phyloP scores from a whole-genome alignment of 2,888 invertebrate genomes.

The Ariolimax columbianus region DNA sequence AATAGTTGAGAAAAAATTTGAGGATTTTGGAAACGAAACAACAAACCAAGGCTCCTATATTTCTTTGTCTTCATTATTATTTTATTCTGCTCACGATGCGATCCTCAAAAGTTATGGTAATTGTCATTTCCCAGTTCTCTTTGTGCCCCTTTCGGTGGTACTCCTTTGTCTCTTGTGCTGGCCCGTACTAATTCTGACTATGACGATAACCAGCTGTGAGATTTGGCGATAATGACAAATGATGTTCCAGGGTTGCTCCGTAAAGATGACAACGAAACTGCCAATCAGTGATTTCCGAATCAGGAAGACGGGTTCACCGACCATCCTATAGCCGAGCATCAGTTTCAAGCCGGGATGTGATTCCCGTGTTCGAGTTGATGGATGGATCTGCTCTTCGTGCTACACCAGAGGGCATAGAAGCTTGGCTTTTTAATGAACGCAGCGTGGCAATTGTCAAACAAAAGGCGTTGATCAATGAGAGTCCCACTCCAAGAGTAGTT shows the following conservation, averaged over 20 bases:
- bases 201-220: not conserved
- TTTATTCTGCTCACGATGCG: too few species aligned
- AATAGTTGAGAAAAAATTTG: too few species aligned
- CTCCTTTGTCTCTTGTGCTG: not conserved
- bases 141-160: not conserved
- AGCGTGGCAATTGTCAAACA: conserved; percentile 8
- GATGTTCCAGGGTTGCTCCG: too few species aligned
- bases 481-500: not conserved
- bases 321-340: not conserved
- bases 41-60: too few species aligned
- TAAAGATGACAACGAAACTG: not conserved
- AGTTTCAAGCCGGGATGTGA: not conserved
- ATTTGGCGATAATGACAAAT: not conserved
- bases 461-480: conserved; percentile 5
- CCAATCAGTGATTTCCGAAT: not conserved
- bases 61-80: too few species aligned
- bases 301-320: not conserved
- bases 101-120: too few species aligned
- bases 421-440: not conserved
- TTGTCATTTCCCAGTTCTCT: too few species aligned
- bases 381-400: not conserved
- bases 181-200: not conserved
- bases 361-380: not conserved
- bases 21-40: too few species aligned
- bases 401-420: not conserved